Base-by-base conservation (phyloP, 1,140 invertebrate genomes). In the Anthonomus grandis region DNA sequence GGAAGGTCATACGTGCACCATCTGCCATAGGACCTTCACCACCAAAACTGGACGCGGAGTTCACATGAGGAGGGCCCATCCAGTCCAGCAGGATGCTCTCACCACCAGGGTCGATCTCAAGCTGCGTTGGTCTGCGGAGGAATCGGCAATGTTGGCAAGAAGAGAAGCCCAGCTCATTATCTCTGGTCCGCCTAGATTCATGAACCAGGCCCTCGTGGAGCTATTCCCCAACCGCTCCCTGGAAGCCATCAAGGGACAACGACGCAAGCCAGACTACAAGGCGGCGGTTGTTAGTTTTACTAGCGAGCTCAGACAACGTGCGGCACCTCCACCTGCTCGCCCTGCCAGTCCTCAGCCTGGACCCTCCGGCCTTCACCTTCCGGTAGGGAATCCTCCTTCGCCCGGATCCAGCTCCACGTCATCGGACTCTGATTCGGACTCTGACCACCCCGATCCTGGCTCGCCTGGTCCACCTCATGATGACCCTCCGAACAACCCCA, bases 81-180 rank as follows among this genome's bases (percentile, higher is more conserved):
- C 46, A 18, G 25, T 12, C 1, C 24, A 25, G 5, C 6, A 17
- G n/a, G 46, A 48, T 19, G 10, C 13, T 6, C 23, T 9, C 6
- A 23, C 17, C 8, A 10, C 9, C 13, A 9, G 46, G 5, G 2
- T 34, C 10, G 46, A 48, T 3, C 13, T n/a, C 8, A 48, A 48
- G 25, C 6, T 27, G 13, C 10, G 46, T 15, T 48, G 46, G 46
- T 13, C 46, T 13, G 23, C 13, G 25, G 46, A 48, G 25, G 46
- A 48, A 48, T 15, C 8, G 18, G 6, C 13, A 6, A 48, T 31
- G 24, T 6, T 48, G n/a, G 45, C 45, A 4, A 48, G 22, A 18
- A 18, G 5, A 19, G 46, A 48, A 19, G 46, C 46, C 1, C 6
- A 2, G 1, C 17, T 46, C 17, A 21, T 12, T 12, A 6, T 46